Evolutionary conservation across 1,140 invertebrate genomes (phyloP), one percentile per base, ranked within the genome.

Genomic region (Babylonia areolata): DNA sequence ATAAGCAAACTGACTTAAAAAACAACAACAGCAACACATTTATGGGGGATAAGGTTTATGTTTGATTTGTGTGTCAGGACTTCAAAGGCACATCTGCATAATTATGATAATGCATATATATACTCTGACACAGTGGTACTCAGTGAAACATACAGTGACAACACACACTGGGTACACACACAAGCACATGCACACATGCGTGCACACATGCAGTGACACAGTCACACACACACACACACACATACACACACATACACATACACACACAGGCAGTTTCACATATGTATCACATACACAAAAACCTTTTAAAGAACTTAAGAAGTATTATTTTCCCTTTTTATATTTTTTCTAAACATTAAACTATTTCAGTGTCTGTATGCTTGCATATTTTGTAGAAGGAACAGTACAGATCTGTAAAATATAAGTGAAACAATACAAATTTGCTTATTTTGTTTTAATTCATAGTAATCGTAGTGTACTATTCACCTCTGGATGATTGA

Each of bases 111-210:
- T n/a, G n/a, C n/a, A n/a, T n/a, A n/a, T n/a, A 46, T 15, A 46
- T 46, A 46, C 42, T 6, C 42, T 6, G 42, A 46, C 42, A 46
- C 42, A 46, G 5, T 9, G 31, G 28, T 28, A 71, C 64, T 9
- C 42, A 46, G 42, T 6, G 5, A 46, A 5, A 46, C 42, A 46
- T 5, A 46, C 42, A 46, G 5, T 6, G 31, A 71, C 64, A 71
- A 71, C 64, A 71, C 64, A 71, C 64, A 71, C 64, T n/a, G n/a
- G n/a, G 23, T 23, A 71, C 64, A 71, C 64, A 71, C 64, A 71
- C 64, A 71, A 5, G 23, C 64, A 71, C 64, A 71, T 33, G 23
- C 64, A 71, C 6, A 71, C n/a, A 73, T 42, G 73, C 39, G 73
- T n/a, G 51, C 51, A 81, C 31, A 51, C 15, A 46, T 46, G 15